Percentiles rank a stretch among this genome's conserved stretches.
phyloP scores from a whole-genome alignment of 2,113 vertebrate genomes.

The Bufo bufo region DNA sequence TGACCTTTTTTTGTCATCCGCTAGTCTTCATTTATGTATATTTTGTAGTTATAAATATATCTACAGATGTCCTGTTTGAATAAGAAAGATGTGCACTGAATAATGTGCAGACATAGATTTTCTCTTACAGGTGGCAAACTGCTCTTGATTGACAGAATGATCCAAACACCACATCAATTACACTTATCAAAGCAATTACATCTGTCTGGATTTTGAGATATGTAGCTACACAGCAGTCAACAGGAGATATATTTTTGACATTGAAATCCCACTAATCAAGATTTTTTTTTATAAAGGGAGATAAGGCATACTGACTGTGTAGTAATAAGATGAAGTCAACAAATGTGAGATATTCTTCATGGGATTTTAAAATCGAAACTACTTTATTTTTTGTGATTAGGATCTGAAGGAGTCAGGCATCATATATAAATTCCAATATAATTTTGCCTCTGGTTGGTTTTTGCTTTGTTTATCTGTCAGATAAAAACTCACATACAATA shows the following conservation, averaged over 20 bases:
- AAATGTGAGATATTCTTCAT: constrained; percentile 26
- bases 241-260: constrained; percentile 33
- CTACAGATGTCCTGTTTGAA: constrained; percentile 32
- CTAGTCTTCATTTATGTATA: background rate
- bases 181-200: constrained; percentile 55
- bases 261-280: constrained; percentile 36
- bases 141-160: constrained; percentile 42
- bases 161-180: constrained; percentile 50
- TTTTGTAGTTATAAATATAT: background rate
- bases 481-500: background rate
- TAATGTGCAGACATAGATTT: constrained; percentile 32
- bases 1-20: too few species aligned
- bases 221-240: constrained; percentile 31
- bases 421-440: background rate
- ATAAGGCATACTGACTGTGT: constrained; percentile 13
- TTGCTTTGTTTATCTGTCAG: background rate
- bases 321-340: constrained; percentile 36
- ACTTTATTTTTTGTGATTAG: constrained; percentile 33
- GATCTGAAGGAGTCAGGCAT: constrained; percentile 14
- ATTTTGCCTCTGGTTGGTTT: background rate
- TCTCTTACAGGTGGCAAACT: constrained; percentile 25
- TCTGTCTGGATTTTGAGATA: constrained; percentile 43
- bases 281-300: background rate
- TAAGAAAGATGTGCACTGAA: background rate
- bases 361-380: constrained; percentile 40